These are phyloP conservation scores for Steatornis caripensis DNA, from an alignment of 2,113 vertebrate species.

Conservation along the genomic window DNA sequence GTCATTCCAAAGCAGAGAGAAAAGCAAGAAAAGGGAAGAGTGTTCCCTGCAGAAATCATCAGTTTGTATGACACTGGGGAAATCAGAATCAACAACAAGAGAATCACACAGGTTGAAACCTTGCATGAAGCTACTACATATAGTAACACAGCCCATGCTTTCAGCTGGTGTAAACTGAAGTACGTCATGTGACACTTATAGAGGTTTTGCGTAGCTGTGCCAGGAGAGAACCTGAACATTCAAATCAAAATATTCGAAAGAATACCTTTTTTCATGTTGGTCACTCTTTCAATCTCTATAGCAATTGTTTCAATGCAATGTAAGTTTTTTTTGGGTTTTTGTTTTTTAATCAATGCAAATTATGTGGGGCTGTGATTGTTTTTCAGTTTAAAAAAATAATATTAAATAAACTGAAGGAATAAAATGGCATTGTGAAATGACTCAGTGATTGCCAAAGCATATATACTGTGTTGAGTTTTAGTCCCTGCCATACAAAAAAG, in stretches of 20 bases:
- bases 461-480: no score
- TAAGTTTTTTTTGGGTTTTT: not conserved
- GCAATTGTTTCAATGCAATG: not conserved
- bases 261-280: not conserved
- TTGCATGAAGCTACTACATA: not conserved
- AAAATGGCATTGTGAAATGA: not conserved
- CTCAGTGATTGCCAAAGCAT: not conserved
- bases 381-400: not conserved
- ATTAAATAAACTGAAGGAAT: conserved; percentile 4
- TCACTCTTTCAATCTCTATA: not conserved
- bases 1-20: not conserved
- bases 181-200: not conserved
- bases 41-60: not conserved
- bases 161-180: not conserved
- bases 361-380: not conserved
- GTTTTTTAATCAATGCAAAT: not conserved
- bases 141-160: not conserved
- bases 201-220: not conserved
- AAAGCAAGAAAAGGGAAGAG: not conserved
- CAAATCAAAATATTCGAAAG: not conserved
- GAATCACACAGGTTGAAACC: accelerated
- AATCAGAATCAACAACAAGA: not conserved
- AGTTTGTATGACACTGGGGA: not conserved
- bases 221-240: not conserved
- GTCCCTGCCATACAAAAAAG: no score